These are phyloP conservation scores for Trematocara zebra DNA, from an alignment of 2,113 vertebrate species.

Conservation along the genomic window DNA sequence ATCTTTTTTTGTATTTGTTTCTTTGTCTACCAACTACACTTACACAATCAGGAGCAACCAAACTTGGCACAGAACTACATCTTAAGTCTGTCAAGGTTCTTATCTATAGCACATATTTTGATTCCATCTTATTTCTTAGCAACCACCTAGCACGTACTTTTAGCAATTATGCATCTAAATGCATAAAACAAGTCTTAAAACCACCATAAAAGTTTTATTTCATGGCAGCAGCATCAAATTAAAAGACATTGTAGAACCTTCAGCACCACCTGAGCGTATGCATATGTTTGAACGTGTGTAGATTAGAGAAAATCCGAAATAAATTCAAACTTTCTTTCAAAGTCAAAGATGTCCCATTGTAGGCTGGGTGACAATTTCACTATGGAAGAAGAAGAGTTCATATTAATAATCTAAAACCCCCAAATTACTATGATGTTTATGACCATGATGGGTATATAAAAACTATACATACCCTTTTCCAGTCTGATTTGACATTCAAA, in stretches of 20 bases:
- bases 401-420: neutral
- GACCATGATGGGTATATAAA: neutral
- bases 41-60: neutral
- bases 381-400: neutral
- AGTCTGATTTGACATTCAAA: neutral
- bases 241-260: neutral
- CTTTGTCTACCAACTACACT: neutral
- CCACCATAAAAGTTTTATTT: neutral
- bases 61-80: neutral
- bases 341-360: neutral
- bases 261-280: neutral
- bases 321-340: neutral
- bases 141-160: neutral
- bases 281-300: neutral
- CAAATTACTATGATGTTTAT: neutral
- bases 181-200: neutral
- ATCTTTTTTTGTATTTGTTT: neutral
- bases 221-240: neutral
- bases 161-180: neutral
- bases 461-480: neutral
- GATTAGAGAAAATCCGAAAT: neutral
- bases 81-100: neutral
- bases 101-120: neutral
- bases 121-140: neutral
- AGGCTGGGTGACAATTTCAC: neutral